These are phyloP conservation scores for Scaptomyza montana DNA, from an alignment of 1,140 invertebrate genomes.

Conservation along the genomic window DNA sequence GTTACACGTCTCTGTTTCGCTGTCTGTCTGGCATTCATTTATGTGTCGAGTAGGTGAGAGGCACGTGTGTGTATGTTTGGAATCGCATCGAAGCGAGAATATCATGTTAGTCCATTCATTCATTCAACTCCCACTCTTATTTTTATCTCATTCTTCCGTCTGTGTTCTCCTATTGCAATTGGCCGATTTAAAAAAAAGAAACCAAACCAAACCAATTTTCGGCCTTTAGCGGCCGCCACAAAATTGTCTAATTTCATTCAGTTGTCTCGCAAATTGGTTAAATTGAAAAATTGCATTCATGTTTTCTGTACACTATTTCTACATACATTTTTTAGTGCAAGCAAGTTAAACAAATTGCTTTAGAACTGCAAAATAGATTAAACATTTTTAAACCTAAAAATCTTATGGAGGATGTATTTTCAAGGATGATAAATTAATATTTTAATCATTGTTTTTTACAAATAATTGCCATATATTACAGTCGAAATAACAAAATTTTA, in stretches of 20 bases:
- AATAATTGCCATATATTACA: too few relatives aligned
- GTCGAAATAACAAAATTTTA: too few relatives aligned
- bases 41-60: constrained; percentile 44
- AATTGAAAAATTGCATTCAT: constrained; percentile 39
- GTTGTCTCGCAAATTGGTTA: constrained; percentile 21
- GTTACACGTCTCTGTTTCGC: constrained; percentile 68
- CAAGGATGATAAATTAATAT: too few relatives aligned
- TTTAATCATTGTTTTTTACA: too few relatives aligned
- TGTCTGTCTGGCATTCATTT: constrained; percentile 64
- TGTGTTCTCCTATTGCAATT: constrained; percentile 1
- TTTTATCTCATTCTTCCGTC: background rate
- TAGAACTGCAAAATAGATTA: too few relatives aligned
- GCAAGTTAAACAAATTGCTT: too few relatives aligned
- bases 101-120: background rate
- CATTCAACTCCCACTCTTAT: too few relatives aligned
- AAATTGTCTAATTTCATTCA: constrained; percentile 47
- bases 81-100: background rate
- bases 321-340: background rate
- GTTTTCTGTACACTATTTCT: background rate
- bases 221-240: background rate
- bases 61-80: background rate
- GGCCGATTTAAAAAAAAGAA: background rate
- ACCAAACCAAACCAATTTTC: background rate
- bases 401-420: too few relatives aligned
- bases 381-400: too few relatives aligned